Base-by-base conservation (phyloP, 2,113 vertebrate species). In the Chelonoidis abingdonii region DNA sequence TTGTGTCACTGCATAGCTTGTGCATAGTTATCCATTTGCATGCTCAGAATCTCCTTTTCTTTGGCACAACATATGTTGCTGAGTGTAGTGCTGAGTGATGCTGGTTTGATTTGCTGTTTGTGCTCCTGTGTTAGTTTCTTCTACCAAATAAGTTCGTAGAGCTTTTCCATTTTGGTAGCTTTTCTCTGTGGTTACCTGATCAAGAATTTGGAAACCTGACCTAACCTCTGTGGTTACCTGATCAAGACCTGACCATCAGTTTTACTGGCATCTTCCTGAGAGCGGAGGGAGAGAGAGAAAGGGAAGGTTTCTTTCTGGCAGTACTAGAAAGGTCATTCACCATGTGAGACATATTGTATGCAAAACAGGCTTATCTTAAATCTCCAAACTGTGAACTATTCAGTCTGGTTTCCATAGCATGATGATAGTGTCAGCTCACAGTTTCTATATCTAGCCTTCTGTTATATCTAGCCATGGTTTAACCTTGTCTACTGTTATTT, bases 391-490 rank as follows among this genome's bases (percentile, higher is more conserved):
- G 41, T 21, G 84, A 91, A 53, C 79, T 57, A 35, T 10, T 72
- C 59, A 47, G 29, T 47, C 87, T 72, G 35, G 12, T 92, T 38
- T 79, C 83, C 8, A 59, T n/a, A 86, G 19, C 2, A 13, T 1
- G n/a, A 25, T 79, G 22, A 56, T 53, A 21, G 31, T 86, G 69
- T 38, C 82, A 56, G 90, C 52, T 80, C 19, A 3, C 0, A 38
- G 49, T 8, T 16, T 75, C 16, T 29, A 4, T 19, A 27, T 35
- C 72, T 62, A 52, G 8, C 2, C 17, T 17, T 19, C 2, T 52
- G 19, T 57, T 75, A 53, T 93, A 91, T 81, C n/a, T 75, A 56
- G 44, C 79, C 47, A 93, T 75, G 65, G 56, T 81, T 59, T 86
- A 89, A 81, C 22, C 5, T 52, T 86, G 44, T 38, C 35, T 76